Base-by-base conservation (phyloP, 2,113 vertebrate genomes). In the Epinephelus lanceolatus region DNA sequence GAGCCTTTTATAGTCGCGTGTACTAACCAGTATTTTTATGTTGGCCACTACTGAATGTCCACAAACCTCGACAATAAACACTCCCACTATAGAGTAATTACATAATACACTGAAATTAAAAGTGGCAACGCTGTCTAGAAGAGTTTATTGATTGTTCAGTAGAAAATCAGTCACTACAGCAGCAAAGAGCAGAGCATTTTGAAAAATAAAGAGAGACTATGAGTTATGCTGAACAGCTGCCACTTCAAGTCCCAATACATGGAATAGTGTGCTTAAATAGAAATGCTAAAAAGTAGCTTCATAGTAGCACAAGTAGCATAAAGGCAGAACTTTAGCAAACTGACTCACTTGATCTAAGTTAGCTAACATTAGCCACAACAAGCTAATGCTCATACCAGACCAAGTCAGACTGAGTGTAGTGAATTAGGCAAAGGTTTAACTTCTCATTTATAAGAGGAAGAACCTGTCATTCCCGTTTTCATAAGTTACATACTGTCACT, bases 1-100 rank as follows among this genome's bases (percentile, higher is more conserved):
- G 18, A 76, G 53, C 69, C 74, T 62, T 84, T 85, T 87, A 79
- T 73, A 77, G 80, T 51, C 0, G 37, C 12, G 1, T 75, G n/a
- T 47, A 33, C 59, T 76, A 27, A 81, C 72, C 73, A 70, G 52
- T 73, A 18, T 65, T 86, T 84, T 51, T 51, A 30, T 80, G 42
- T 62, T 71, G 55, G 71, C 47, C 33, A 23, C 53, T 23, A 37
- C 14, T 73, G 55, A 27, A 78, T 25, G 33, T 67, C 59, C 49
- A 57, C 62, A 75, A 78, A 65, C 47, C 70, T 11, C 33, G 49
- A 83, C 61, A 72, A 60, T 27, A 75, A 60, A 76, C 23, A 70
- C n/a, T 81, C 47, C 60, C 19, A 13, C 45, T 27, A 49, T 6
- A 45, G 40, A 53, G 30, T n/a, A 21, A 66, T 78, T 81, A 61